Percentiles rank a stretch among this genome's conserved stretches.
Conservation (phyloP, 2,888 invertebrate species). For the Limnephilus marmoratus region DNA sequence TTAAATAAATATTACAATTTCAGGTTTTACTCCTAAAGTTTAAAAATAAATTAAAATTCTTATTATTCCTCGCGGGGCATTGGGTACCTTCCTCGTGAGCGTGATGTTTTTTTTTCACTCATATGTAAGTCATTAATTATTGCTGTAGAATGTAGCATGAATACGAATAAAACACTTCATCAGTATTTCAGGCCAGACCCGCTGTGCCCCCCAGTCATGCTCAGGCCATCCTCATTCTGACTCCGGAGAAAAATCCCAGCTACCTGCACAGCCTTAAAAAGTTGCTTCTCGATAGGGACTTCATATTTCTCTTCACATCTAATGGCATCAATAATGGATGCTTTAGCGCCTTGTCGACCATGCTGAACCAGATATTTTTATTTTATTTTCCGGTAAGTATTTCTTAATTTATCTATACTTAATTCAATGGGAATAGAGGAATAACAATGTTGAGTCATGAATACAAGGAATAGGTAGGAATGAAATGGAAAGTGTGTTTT, state of each 20-base stretch:
- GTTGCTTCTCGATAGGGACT: constrained; percentile 74
- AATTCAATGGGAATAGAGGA: background rate
- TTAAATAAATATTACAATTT: too few relatives aligned
- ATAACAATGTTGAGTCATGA: too few relatives aligned
- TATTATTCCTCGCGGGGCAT: too few relatives aligned
- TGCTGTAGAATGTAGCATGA: background rate
- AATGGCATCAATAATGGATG: constrained; percentile 86
- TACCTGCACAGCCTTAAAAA: constrained; percentile 71
- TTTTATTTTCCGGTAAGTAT: constrained; percentile 72
- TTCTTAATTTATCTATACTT: background rate
- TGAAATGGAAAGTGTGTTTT: too few relatives aligned
- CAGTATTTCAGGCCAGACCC: constrained; percentile 76
- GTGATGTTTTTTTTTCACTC: too few relatives aligned
- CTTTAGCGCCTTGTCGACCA: constrained; percentile 83
- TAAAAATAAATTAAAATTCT: too few relatives aligned
- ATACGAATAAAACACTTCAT: background rate
- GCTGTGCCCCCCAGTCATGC: constrained; percentile 77
- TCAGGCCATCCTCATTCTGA: constrained; percentile 71
- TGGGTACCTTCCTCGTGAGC: too few relatives aligned
- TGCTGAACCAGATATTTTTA: constrained; percentile 75
- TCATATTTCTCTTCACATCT: constrained; percentile 78
- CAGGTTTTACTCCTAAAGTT: too few relatives aligned
- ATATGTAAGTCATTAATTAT: too few relatives aligned
- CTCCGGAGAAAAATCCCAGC: constrained; percentile 52
- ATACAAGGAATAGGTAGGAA: too few relatives aligned